Evolutionary conservation across 2,113 vertebrate species (phyloP), one percentile per base, ranked within the genome.

Genomic region (Lipophrys pholis): DNA sequence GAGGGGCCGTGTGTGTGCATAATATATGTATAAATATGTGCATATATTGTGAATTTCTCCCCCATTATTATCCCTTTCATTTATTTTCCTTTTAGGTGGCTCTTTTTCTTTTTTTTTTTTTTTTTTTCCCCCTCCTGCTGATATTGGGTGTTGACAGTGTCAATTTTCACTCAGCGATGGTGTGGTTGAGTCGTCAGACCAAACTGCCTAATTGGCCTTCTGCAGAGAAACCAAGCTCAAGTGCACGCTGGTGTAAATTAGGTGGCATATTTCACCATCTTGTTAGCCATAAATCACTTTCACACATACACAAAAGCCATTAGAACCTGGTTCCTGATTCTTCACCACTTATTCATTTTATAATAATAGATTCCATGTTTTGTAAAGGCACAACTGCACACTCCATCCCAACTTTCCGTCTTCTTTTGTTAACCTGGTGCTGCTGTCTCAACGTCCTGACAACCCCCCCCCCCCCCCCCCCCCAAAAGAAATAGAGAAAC

Each of bases 11-110:
- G 38, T 48, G 69, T 15, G n/a, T 52, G 52, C 21, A 59, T 83
- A 85, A 87, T 80, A 48, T 80, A 80, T 82, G 74, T 74, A 87
- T 87, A 81, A 80, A 89, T 83, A 89, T 88, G 85, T 87, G 85
- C 89, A 90, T 88, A 76, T 56, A 83, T 85, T 87, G 68, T 15
- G 11, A 66, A 49, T 55, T 43, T 61, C 76, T 68, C 62, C 72
- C 72, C 75, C 75, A 86, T 87, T 89, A 85, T 82, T 73, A 76
- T 81, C 64, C 49, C 55, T 87, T 87, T 91, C 69, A 75, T 88
- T 85, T 81, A 53, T 80, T 83, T 73, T 60, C 49, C 43, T 78
- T 86, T 79, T 61, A 14, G 35, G 16, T 60, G 38, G 38, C 55
- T 43, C 12, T 0, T 50, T 69, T n/a, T n/a, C n/a, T n/a, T n/a